Evolutionary conservation across 1,140 invertebrate genomes (phyloP), one percentile per base, ranked within the genome.

Genomic region (Bombus impatiens): DNA sequence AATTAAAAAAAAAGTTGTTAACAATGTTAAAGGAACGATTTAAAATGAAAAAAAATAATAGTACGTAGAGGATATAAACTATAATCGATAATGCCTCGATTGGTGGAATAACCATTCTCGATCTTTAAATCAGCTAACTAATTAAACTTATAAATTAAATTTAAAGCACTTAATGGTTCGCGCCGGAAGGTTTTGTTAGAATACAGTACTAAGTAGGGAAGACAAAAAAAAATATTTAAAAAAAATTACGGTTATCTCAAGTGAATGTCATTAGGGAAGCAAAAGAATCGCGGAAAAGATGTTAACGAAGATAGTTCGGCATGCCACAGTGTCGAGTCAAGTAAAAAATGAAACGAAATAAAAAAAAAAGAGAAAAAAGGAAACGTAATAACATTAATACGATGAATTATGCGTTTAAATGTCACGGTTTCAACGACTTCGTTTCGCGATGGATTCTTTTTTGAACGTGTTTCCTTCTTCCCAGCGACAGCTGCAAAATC

Each of bases 11-110:
- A 9, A 91, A 86, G 91, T 94, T 94, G 94, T 95, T 94, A 92
- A 94, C 92, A 90, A 93, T 94, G 92, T 93, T 93, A 91, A 87
- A 90, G 87, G 89, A 88, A 88, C 85, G 87, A 91, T 89, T 37
- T 93, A 89, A 92, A 80, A 42, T 12, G 90, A 87, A 78, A 72
- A 79, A 79, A 79, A 79, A 77, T 28, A 78, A 77, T 68, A 68
- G 35, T 25, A 82, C 85, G 78, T 94, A 93, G 91, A 91, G 47
- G 80, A 53, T 87, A 83, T 82, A 86, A 86, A 82, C 70, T 76
- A 59, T 79, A 87, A 91, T 88, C 88, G 87, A 89, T 89, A 89
- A 90, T 82, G 80, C 53, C 86, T 89, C 87, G 89, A 90, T 92
- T 86, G 84, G 85, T 90, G 88, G 86, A 79, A 87, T 89, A 88